Percentiles rank a stretch among this genome's conserved stretches.
Conservation (phyloP, 2,888 invertebrate species). For the Mesorhabditis sp. region DNA sequence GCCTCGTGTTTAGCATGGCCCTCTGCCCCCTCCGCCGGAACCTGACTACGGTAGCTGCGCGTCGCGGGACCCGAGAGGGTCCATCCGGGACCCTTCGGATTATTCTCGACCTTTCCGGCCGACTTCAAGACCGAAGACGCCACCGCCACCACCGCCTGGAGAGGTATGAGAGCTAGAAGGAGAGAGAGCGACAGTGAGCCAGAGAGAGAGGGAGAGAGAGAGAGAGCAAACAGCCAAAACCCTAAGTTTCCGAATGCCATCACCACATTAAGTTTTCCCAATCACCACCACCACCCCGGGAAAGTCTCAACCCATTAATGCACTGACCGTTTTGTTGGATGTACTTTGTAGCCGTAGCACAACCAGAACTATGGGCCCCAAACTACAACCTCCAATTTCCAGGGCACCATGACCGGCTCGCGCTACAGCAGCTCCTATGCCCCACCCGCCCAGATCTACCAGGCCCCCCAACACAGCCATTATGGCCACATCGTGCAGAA, state of each 20-base stretch:
- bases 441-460: background rate
- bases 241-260: no score
- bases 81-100: conserved; percentile 25
- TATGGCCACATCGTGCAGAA: conserved; percentile 2
- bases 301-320: no score
- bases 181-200: no score
- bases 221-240: no score
- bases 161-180: no score
- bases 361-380: no score
- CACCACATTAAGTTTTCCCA: no score
- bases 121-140: conserved; percentile 61
- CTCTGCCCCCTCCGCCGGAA: conserved; percentile 15
- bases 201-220: no score
- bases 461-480: background rate
- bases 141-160: conserved; percentile 24
- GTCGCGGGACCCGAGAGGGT: conserved; percentile 14
- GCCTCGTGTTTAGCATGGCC: conserved; percentile 12
- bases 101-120: conserved; percentile 45
- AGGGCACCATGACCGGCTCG: conserved; percentile 3
- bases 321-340: no score
- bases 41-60: conserved; percentile 1
- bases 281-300: no score
- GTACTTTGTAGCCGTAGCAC: no score
- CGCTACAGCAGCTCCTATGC: background rate
- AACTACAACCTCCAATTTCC: background rate